Evolutionary conservation across 2,113 vertebrate species (phyloP), one percentile per base, ranked within the genome.

Genomic region (Nerophis ophidion): DNA sequence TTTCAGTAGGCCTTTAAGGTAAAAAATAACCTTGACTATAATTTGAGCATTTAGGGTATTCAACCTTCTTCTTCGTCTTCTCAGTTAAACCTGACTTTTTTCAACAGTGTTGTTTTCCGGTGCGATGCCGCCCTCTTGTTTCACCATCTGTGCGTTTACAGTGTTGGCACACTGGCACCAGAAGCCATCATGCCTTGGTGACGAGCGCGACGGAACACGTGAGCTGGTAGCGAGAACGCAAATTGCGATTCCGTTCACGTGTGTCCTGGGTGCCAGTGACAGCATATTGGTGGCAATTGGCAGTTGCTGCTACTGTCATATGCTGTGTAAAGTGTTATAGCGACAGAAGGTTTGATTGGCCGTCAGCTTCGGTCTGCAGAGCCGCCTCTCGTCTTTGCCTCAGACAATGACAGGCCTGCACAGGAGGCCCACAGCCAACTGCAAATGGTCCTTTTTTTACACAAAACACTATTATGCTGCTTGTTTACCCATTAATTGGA

Each of bases 251-350:
- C 60, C 69, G 59, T 5, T 34, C 66, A 61, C 26, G 8, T 67
- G 61, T 53, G 38, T 44, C 54, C 42, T 45, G 57, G 61, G 61
- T 84, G 85, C 81, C 86, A 88, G 61, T 50, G 61, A 66, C 76
- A 86, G 65, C 86, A 88, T 89, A 88, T 88, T 88, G 86, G 70
- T 66, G 57, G 52, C 56, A 54, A 82, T 70, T 84, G 87, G 84
- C 86, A 80, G 57, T 48, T 38, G 16, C 59, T 35, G 46, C 36
- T 74, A 75, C 63, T 81, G 75, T 77, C 35, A 53, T 57, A 70
- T 75, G 73, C 73, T 68, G 76, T 71, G 75, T 72, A 73, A 56
- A 81, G 80, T 16, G 73, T 73, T 58, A 44, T 44, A 54, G 64
- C 47, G 68, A 70, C 86, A 89, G 83, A 82, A 81, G 84, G 80